Conservation (phyloP, 1,140 invertebrate genomes). For the Camponotus pennsylvanicus region DNA sequence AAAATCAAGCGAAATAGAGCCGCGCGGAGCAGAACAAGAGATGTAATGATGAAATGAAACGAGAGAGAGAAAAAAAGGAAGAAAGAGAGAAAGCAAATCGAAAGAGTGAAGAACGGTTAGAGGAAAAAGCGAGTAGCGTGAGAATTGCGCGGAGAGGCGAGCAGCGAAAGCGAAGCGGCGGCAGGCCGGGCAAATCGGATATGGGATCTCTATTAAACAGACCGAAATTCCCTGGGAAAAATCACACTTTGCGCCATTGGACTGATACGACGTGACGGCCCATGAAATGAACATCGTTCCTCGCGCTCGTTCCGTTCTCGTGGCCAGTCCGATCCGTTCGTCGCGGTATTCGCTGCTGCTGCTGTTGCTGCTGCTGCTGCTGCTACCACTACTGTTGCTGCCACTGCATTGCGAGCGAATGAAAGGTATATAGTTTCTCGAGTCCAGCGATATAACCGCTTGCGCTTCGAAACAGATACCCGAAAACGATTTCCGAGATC, state of each 20-base stretch:
- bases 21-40: no score
- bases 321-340: constrained; percentile 25
- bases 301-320: constrained; percentile 46
- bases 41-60: neutral
- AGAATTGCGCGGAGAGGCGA: constrained; percentile 44
- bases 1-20: constrained; percentile 34
- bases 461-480: constrained; percentile 55
- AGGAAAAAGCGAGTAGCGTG: constrained; percentile 41
- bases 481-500: constrained; percentile 57
- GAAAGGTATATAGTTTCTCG: neutral
- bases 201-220: constrained; percentile 83
- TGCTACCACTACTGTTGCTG: no score
- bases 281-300: constrained; percentile 84
- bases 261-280: constrained; percentile 83
- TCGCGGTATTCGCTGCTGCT: constrained; percentile 11
- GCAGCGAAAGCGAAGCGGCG: neutral
- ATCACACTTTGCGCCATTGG: constrained; percentile 80
- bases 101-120: neutral
- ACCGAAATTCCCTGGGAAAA: constrained; percentile 82
- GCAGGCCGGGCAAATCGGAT: constrained; percentile 68
- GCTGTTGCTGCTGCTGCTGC: neutral
- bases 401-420: constrained; percentile 47
- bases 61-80: neutral
- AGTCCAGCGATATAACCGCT: constrained; percentile 28
- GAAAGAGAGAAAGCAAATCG: neutral